Base-by-base conservation (phyloP, 2,888 invertebrate species). In the Drosophila koepferae region DNA sequence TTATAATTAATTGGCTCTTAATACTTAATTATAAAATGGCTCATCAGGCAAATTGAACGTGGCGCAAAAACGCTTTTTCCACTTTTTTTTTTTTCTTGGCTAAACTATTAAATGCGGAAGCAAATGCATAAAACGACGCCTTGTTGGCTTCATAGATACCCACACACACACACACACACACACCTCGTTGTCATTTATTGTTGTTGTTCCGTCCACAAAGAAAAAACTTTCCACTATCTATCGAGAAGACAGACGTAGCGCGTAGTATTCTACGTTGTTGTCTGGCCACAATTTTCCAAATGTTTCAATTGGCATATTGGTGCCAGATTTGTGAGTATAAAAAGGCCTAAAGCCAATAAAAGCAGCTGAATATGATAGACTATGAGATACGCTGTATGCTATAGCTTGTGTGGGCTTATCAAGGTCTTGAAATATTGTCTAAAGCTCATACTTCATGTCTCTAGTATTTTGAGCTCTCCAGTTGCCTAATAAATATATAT, bases 271-370 rank as follows among this genome's bases (percentile, higher is more conserved):
- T 12, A 28, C 31, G 28, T n/a, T 73, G 59, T 59, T 56, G 59
- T 59, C 59, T 74, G 66, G 80, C 8, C 80, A 63, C 61, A 71
- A 72, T 72, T 69, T 60, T 31, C 63, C 65, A 54, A 49, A 66
- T 68, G 49, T 65, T 67, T 71, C 53, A 72, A 73, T 68, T 86
- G 86, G 61, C 86, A 82, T 70, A 77, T 86, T 86, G 80, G 77
- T 87, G 83, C 74, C 86, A 82, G 54, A 88, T 86, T 80, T 73
- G 60, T 16, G 20, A 44, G 58, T 16, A n/a, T 6, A 44, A 53
- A 68, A 72, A 72, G 41, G 79, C 74, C 69, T 51, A 60, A 20
- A 36, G 49, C 14, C 46, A 46, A 60, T n/a, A 44, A 54, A 18
- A 43, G 23, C 16, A 49, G 16, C 9, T 5, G 4, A 23, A 5